Percentiles rank a stretch among this genome's conserved stretches.
Evolutionary conservation across 2,888 invertebrate species (phyloP).

Genomic region (Panzeria rudis): DNA sequence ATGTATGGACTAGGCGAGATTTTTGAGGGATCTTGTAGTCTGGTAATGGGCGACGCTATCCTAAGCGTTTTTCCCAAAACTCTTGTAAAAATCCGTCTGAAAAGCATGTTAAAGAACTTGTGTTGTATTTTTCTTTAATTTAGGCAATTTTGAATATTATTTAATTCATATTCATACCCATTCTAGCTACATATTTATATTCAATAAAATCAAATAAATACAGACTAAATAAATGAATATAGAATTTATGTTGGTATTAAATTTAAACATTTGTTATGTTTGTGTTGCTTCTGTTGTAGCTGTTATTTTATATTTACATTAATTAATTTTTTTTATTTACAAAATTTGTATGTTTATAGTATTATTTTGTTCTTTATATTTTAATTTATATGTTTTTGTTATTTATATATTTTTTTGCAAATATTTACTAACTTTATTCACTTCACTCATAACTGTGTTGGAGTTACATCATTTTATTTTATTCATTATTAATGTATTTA

Average conservation of each 20-base stretch:
- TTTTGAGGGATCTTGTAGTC: too few relatives aligned
- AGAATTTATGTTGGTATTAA: not conserved
- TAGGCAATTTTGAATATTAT: not conserved
- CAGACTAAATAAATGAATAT: not conserved
- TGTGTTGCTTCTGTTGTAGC: not conserved
- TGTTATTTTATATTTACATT: slow-evolving; percentile 39
- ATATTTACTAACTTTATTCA: slow-evolving; percentile 16
- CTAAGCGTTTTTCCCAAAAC: too few relatives aligned
- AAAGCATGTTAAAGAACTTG: too few relatives aligned
- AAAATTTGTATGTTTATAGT: not conserved
- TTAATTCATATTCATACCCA: not conserved
- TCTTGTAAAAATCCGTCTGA: too few relatives aligned
- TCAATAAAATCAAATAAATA: not conserved
- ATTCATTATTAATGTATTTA: slow-evolving; percentile 10
- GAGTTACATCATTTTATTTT: slow-evolving; percentile 8
- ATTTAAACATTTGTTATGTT: slow-evolving; percentile 28
- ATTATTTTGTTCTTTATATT: not conserved
- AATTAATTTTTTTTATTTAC: slow-evolving; percentile 31
- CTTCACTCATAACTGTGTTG: not conserved
- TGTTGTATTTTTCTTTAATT: too few relatives aligned
- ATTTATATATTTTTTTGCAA: not conserved
- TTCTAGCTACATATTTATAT: not conserved
- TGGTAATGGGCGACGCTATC: too few relatives aligned
- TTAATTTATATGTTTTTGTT: not conserved
- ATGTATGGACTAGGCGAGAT: too few relatives aligned